These are phyloP conservation scores for Australoheros scitulus DNA, from an alignment of 2,113 vertebrate genomes.

Conservation along the genomic window DNA sequence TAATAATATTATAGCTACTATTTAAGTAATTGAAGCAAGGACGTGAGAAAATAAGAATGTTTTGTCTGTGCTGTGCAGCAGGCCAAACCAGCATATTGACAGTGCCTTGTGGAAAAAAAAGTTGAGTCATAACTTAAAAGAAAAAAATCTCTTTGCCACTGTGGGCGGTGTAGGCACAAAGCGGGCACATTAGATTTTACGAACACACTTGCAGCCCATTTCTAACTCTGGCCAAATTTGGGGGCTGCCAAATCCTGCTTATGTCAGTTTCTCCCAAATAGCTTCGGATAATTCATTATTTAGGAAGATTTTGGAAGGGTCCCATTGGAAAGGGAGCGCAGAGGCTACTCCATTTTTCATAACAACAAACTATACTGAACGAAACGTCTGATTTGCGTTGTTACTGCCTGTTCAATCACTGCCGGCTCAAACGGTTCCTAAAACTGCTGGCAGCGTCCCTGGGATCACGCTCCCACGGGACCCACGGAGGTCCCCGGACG, in stretches of 20 bases:
- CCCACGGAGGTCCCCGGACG: slow-evolving; percentile 21
- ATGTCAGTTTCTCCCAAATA: slow-evolving; percentile 17
- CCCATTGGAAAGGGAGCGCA: not conserved
- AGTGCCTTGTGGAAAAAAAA: slow-evolving; percentile 15
- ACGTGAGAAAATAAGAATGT: not conserved
- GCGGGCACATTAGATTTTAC: slow-evolving; percentile 22
- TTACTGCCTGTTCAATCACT: not conserved
- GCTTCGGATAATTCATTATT: not conserved
- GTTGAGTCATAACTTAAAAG: slow-evolving; percentile 58
- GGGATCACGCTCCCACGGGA: slow-evolving; percentile 14
- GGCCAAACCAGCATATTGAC: slow-evolving; percentile 12
- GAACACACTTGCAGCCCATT: slow-evolving; percentile 28
- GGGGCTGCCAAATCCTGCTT: slow-evolving; percentile 40
- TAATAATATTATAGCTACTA: not conserved
- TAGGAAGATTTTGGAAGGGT: not conserved
- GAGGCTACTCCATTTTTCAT: not conserved
- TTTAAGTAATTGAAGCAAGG: not conserved
- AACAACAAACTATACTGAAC: not conserved
- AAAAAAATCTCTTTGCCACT: slow-evolving; percentile 37
- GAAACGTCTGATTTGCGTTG: no score
- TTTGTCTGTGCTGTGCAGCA: not conserved
- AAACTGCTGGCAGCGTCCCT: not conserved
- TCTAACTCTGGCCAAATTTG: slow-evolving; percentile 18
- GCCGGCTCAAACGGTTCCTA: not conserved
- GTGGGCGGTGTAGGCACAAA: slow-evolving; percentile 41